phyloP scores from a whole-genome alignment of 2,888 invertebrate species.

The Heliconius sara region DNA sequence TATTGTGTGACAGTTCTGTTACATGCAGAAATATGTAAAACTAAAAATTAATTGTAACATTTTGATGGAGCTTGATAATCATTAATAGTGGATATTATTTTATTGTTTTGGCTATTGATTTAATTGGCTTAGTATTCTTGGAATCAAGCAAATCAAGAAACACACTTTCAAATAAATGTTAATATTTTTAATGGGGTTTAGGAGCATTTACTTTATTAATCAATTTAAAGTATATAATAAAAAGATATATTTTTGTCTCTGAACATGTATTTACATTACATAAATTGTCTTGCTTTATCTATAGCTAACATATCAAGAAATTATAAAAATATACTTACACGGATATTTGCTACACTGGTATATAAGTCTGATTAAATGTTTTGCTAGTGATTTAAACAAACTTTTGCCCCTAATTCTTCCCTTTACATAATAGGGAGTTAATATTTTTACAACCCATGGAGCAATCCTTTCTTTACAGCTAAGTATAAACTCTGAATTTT shows the following conservation, averaged over 20 bases:
- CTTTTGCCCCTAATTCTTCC: slow-evolving; percentile 84
- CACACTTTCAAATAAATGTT: neutral
- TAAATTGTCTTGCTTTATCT: neutral
- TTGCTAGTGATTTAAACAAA: slow-evolving; percentile 85
- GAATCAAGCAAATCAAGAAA: neutral
- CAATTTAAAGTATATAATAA: too few species aligned
- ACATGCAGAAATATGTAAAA: too few species aligned
- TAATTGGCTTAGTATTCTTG: neutral
- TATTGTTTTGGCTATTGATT: too few species aligned
- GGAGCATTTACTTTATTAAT: too few species aligned
- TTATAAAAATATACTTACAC: slow-evolving; percentile 63
- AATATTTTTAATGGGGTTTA: neutral
- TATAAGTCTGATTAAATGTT: slow-evolving; percentile 84
- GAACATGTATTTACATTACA: neutral
- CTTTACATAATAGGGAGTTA: slow-evolving; percentile 86
- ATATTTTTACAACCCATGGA: slow-evolving; percentile 85
- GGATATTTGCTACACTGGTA: slow-evolving; percentile 83
- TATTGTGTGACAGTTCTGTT: neutral
- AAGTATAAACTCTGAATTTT: slow-evolving; percentile 76
- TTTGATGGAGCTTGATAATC: neutral
- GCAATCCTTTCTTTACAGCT: slow-evolving; percentile 85
- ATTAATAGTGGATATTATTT: neutral
- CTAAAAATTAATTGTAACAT: neutral
- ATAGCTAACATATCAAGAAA: neutral
- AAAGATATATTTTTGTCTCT: too few species aligned